Evolutionary conservation across 2,888 invertebrate genomes (phyloP), one percentile per base, ranked within the genome.

Genomic region (Tachina fera): DNA sequence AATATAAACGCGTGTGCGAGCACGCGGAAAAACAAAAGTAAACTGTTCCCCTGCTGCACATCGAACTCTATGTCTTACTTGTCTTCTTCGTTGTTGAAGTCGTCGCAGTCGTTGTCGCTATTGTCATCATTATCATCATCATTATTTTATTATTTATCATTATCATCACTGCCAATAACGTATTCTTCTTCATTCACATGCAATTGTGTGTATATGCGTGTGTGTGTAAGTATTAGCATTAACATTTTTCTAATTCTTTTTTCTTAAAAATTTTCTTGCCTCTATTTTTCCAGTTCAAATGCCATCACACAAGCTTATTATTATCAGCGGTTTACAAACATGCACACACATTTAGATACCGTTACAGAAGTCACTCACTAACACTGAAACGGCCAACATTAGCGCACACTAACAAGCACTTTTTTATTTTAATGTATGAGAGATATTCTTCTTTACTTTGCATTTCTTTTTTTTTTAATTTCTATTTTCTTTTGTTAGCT

Each of bases 11-110:
- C 80, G 91, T 93, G 92, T 93, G 93, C 91, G 92, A 92, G 91
- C 93, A 92, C 92, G 92, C 93, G 93, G 92, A 92, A 92, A 92
- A 93, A 92, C 93, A 92, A 92, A 92, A 91, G 92, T 90, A 93
- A 93, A 93, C 93, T 93, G 91, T 92, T 92, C 88, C 90, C 89
- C 88, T 87, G 87, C 88, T 86, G 86, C 86, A 86, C 76, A 86
- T 76, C 83, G 76, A 83, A 86, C 79, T 53, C 77, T 79, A 72
- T 80, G 61, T 63, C 86, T 86, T 83, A 72, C 61, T 85, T 74
- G 76, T 74, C 56, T 78, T 81, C 83, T 80, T 87, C 88, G 87
- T 87, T 76, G 80, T 83, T 80, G 79, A 72, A 49, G 56, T 31
- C 53, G 74, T 63, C 51, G 78, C 58, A 56, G 63, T 47, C 47